phyloP scores from a whole-genome alignment of 2,113 vertebrate genomes.

The Ailurus styani region DNA sequence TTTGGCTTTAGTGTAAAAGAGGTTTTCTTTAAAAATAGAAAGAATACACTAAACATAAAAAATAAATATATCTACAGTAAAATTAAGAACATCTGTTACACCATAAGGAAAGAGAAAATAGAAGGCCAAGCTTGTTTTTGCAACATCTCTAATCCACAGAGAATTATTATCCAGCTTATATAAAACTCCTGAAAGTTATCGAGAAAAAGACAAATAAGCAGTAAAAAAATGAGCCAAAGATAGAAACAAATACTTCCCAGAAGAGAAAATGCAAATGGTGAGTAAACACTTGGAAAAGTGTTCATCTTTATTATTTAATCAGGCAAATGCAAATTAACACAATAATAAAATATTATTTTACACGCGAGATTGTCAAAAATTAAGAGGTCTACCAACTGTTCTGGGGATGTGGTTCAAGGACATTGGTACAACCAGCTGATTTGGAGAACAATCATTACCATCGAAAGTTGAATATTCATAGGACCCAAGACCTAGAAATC shows the following conservation, averaged over 20 bases:
- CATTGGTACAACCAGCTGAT: background rate
- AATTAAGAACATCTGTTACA: background rate
- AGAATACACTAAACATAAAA: background rate
- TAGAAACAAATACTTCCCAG: background rate
- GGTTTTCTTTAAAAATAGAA: background rate
- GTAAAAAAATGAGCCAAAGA: background rate
- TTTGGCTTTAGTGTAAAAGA: background rate
- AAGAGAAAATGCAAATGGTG: background rate
- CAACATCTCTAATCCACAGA: background rate
- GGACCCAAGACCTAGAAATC: background rate
- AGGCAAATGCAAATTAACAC: background rate
- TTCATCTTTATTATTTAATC: background rate
- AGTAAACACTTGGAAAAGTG: background rate
- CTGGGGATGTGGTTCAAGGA: background rate
- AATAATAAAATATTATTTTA: background rate
- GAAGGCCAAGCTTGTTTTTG: background rate
- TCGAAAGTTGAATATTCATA: background rate
- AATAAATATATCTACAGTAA: background rate
- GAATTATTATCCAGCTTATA: background rate
- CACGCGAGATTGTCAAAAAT: background rate
- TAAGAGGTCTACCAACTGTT: background rate
- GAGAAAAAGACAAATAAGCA: background rate
- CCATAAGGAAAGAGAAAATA: background rate
- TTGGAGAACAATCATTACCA: background rate
- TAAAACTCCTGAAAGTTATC: background rate